A percentile compares a stretch with the other conserved stretches of the same genome.
Conservation (phyloP, 2,888 invertebrate species). For the Xanthia togata region DNA sequence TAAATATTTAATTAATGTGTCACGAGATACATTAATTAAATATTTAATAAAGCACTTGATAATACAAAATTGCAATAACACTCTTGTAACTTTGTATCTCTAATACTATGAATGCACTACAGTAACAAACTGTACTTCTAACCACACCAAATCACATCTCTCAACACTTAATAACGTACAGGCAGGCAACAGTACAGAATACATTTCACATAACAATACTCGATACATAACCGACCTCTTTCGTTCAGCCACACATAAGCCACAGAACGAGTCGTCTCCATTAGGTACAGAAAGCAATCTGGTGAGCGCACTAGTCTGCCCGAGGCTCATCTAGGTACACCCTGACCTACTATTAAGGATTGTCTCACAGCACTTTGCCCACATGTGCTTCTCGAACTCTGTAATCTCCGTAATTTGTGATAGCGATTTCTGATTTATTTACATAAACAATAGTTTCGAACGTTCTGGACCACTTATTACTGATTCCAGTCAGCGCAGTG, state of each 20-base stretch:
- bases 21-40: too few relatives aligned
- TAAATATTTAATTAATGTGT: neutral
- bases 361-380: constrained; percentile 83
- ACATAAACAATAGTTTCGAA: constrained; percentile 81
- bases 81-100: neutral
- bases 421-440: constrained; percentile 86
- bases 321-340: constrained; percentile 77
- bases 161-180: constrained; percentile 9
- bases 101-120: constrained; percentile 8
- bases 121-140: constrained; percentile 13
- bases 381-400: constrained; percentile 80
- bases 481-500: constrained; percentile 72
- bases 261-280: constrained; percentile 61
- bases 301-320: constrained; percentile 69
- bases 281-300: constrained; percentile 72
- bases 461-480: constrained; percentile 76
- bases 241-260: constrained; percentile 58
- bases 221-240: constrained; percentile 42
- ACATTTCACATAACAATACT: constrained; percentile 47
- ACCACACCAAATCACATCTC: constrained; percentile 30
- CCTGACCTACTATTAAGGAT: constrained; percentile 86
- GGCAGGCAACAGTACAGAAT: constrained; percentile 5
- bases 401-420: constrained; percentile 89
- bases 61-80: neutral
- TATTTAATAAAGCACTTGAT: neutral